Percentiles rank a stretch among this genome's conserved stretches.
These are phyloP conservation scores for Trachops cirrhosus DNA, from an alignment of 2,797 vertebrate species.

Conservation along the genomic window DNA sequence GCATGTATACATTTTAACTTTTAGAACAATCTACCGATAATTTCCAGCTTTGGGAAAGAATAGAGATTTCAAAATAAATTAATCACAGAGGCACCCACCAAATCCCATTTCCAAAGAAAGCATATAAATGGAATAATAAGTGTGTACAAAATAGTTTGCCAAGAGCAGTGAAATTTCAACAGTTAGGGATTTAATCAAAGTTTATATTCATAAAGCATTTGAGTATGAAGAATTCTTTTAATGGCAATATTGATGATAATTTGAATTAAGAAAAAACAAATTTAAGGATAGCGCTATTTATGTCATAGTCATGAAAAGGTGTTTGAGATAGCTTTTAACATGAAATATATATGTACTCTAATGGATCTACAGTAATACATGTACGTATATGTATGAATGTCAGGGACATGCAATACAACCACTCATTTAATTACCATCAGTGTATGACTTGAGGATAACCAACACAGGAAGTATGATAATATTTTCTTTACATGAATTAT, in stretches of 20 bases:
- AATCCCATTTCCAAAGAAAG: not conserved
- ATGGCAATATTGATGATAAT: not conserved
- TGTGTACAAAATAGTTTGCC: not conserved
- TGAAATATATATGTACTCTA: not conserved
- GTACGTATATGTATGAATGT: not conserved
- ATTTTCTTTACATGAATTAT: not conserved
- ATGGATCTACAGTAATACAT: not conserved
- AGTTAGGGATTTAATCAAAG: not conserved
- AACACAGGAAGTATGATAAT: not conserved
- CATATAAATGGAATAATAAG: not conserved
- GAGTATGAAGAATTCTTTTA: not conserved
- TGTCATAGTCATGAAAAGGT: not conserved
- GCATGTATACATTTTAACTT: not conserved
- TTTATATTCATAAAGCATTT: not conserved
- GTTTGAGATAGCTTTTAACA: not conserved
- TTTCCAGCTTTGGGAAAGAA: not conserved
- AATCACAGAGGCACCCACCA: conserved; percentile 6
- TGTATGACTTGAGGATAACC: not conserved
- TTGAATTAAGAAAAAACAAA: not conserved
- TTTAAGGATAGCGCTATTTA: not conserved
- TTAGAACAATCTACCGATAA: not conserved
- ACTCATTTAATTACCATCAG: not conserved
- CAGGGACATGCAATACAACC: not conserved
- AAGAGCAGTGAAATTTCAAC: not conserved
- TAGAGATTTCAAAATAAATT: conserved; percentile 6